Evolutionary conservation across 1,140 invertebrate genomes (phyloP).

Genomic region (Octopus sinensis): DNA sequence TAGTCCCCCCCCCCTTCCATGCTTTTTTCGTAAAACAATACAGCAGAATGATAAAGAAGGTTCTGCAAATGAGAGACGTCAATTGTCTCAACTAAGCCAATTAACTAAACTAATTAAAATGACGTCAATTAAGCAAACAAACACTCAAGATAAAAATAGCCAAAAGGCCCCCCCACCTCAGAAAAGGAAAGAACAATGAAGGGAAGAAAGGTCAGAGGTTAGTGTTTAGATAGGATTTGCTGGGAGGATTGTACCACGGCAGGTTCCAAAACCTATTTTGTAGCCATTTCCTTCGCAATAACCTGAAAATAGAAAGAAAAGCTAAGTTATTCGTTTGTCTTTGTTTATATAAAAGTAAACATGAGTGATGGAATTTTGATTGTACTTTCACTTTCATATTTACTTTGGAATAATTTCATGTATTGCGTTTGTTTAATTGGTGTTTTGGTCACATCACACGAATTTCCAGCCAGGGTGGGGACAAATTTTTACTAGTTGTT

Average conservation of each 20-base stretch:
- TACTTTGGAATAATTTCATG: background rate
- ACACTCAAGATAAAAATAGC: too few relatives aligned
- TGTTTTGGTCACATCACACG: background rate
- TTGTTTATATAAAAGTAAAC: background rate
- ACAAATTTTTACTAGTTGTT: background rate
- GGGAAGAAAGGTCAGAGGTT: too few relatives aligned
- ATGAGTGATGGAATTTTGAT: background rate
- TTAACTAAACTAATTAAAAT: too few relatives aligned
- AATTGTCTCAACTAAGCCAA: too few relatives aligned
- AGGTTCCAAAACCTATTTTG: constrained; percentile 87
- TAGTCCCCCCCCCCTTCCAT: too few relatives aligned
- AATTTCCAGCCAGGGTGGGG: background rate
- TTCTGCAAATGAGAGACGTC: too few relatives aligned
- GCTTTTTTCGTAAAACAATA: too few relatives aligned
- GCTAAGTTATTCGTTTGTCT: background rate
- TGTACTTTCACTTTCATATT: background rate
- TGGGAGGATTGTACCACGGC: constrained; percentile 82
- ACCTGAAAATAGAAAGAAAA: constrained; percentile 60
- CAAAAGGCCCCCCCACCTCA: too few relatives aligned
- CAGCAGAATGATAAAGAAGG: too few relatives aligned
- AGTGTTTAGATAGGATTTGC: constrained; percentile 53
- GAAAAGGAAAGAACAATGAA: too few relatives aligned
- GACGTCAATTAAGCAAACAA: too few relatives aligned
- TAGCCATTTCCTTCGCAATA: constrained; percentile 76
- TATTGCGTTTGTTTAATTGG: background rate